phyloP scores from a whole-genome alignment of 2,113 vertebrate species.

The Caranx ignobilis region DNA sequence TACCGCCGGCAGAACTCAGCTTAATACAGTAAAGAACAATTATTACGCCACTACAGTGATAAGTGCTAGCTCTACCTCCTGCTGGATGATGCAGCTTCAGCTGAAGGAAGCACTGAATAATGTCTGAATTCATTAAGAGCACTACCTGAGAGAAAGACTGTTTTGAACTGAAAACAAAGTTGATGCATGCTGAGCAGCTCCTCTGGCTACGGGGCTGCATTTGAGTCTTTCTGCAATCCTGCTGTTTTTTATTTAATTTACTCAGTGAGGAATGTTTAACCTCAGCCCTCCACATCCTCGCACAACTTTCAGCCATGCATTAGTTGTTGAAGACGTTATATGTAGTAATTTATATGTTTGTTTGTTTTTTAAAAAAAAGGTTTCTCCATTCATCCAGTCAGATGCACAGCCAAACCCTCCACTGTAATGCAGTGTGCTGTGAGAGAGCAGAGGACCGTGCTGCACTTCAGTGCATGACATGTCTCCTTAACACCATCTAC shows the following conservation, averaged over 20 bases:
- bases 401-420: not conserved
- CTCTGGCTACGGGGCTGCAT: not conserved
- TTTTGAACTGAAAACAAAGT: not conserved
- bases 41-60: not conserved
- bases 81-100: constrained; percentile 9
- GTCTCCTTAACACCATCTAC: constrained; percentile 55
- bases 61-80: not conserved
- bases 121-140: not conserved
- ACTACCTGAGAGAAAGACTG: not conserved
- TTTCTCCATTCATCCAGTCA: not conserved
- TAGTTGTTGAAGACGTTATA: not conserved
- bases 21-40: not conserved
- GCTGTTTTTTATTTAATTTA: not conserved
- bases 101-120: constrained; percentile 16
- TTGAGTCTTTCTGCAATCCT: too few relatives aligned
- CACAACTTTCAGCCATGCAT: not conserved
- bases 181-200: not conserved
- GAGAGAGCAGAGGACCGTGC: not conserved
- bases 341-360: not conserved
- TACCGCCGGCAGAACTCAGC: not conserved
- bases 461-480: not conserved
- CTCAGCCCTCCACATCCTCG: not conserved
- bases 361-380: not conserved
- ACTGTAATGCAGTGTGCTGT: not conserved
- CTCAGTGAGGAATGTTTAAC: not conserved